Conservation (phyloP, 2,113 vertebrate genomes). For the Poeciliopsis occidentalis region DNA sequence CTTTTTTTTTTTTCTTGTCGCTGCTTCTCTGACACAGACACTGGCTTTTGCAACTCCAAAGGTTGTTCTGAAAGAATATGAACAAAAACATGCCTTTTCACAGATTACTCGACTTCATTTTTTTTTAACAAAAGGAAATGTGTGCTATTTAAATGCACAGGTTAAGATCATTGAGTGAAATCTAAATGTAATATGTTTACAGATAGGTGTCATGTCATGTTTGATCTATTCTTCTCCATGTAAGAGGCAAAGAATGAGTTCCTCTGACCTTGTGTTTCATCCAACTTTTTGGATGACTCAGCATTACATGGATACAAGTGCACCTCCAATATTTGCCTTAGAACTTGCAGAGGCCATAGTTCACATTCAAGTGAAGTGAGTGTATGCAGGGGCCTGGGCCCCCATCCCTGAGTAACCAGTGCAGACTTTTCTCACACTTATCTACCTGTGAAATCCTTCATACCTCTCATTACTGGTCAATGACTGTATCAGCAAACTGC, state of each 20-base stretch:
- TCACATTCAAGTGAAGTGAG: conserved; percentile 98
- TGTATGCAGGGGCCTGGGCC: conserved; percentile 92
- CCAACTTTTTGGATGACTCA: conserved; percentile 81
- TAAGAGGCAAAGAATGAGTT: conserved; percentile 68
- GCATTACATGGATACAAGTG: conserved; percentile 91
- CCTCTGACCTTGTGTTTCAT: conserved; percentile 66
- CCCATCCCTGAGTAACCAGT: conserved; percentile 91
- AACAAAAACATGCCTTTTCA: conserved; percentile 75
- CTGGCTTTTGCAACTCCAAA: conserved; percentile 80
- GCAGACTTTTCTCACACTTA: conserved; percentile 97
- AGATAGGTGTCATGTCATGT: conserved; percentile 70
- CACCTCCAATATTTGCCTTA: conserved; percentile 98
- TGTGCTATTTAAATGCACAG: conserved; percentile 62
- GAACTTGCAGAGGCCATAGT: conserved; percentile 98
- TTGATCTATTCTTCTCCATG: conserved; percentile 67
- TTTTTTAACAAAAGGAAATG: conserved; percentile 23
- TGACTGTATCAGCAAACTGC: conserved; percentile 99
- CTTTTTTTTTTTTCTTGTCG: conserved; percentile 49
- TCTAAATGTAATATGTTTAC: conserved; percentile 78
- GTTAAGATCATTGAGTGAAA: conserved; percentile 65
- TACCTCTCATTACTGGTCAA: conserved; percentile 99
- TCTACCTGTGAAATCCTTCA: conserved; percentile 99
- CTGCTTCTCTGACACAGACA: conserved; percentile 82
- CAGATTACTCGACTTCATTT: conserved; percentile 73
- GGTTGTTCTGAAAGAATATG: conserved; percentile 67